phyloP scores from a whole-genome alignment of 2,797 vertebrate species.

The Coccyzus lansbergi region DNA sequence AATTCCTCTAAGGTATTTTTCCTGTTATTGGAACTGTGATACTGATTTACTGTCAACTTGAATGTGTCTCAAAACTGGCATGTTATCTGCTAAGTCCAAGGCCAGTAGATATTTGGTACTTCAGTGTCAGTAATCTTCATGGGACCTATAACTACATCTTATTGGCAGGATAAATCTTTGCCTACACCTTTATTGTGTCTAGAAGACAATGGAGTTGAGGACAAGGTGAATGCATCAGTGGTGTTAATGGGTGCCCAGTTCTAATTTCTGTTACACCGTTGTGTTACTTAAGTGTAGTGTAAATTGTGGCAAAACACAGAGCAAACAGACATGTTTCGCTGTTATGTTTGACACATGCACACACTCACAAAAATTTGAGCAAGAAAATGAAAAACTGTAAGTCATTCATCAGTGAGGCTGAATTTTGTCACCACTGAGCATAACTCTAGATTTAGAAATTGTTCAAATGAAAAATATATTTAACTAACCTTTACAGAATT shows the following conservation, averaged over 20 bases:
- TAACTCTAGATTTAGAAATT: background rate
- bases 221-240: constrained; percentile 4
- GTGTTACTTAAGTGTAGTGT: background rate
- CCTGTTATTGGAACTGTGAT: constrained; percentile 55
- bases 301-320: background rate
- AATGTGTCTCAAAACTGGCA: constrained; percentile 66
- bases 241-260: background rate
- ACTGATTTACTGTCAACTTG: constrained; percentile 70
- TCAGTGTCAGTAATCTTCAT: constrained; percentile 55
- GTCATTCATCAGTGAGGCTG: background rate
- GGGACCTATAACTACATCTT: constrained; percentile 45
- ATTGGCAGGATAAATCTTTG: constrained; percentile 57
- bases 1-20: constrained; percentile 59
- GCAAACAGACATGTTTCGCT: background rate
- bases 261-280: background rate
- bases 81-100: constrained; percentile 69
- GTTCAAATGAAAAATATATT: background rate
- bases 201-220: background rate
- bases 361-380: background rate
- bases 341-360: background rate
- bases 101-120: constrained; percentile 60
- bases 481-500: background rate
- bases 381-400: background rate
- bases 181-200: constrained; percentile 40
- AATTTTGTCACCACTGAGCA: background rate